A percentile compares a stretch with the other conserved stretches of the same genome.
Evolutionary conservation across 1,140 invertebrate species (phyloP).

Genomic region (Tetraneura akinire): DNA sequence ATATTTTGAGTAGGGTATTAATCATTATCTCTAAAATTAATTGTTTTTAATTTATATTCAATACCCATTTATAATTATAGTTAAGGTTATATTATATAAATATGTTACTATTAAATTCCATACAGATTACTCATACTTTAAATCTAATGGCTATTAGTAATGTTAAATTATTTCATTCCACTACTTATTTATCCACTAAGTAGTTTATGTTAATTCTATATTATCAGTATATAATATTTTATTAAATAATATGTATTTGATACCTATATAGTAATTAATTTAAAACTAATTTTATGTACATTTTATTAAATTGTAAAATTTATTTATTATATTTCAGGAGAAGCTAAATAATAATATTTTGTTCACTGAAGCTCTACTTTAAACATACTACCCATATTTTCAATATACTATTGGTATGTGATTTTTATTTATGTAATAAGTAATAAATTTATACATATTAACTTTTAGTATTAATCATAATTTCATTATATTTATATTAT

Average conservation of each 20-base stretch:
- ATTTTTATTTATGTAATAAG: neutral
- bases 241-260: too few relatives aligned
- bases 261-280: too few relatives aligned
- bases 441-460: neutral
- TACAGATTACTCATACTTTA: neutral
- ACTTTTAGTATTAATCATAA: neutral
- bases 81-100: too few relatives aligned
- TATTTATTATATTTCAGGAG: conserved; percentile 9
- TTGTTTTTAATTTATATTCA: neutral
- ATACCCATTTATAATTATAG: neutral
- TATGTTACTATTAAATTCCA: neutral
- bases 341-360: neutral
- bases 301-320: neutral
- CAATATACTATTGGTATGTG: conserved; percentile 4
- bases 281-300: neutral
- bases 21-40: neutral
- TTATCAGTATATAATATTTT: too few relatives aligned
- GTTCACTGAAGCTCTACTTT: neutral
- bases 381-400: neutral
- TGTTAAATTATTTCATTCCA: neutral
- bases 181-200: too few relatives aligned
- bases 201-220: too few relatives aligned
- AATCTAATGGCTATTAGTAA: neutral
- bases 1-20: neutral
- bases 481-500: neutral